Conservation (phyloP, 2,113 vertebrate species). For the Protobothrops flavoviridis region DNA sequence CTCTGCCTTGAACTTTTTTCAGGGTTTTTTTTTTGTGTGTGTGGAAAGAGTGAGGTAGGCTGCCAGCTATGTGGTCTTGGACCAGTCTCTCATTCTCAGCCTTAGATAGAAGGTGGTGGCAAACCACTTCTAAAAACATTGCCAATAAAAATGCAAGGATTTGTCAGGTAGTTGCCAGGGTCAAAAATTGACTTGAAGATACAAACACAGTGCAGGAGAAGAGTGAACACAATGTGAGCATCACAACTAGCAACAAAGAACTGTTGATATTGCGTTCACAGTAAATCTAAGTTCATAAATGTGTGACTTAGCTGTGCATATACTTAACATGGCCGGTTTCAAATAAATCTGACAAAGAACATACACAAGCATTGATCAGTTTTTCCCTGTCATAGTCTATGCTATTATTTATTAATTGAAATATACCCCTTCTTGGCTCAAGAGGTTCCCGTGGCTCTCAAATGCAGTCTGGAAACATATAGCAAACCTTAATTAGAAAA, state of each 20-base stretch:
- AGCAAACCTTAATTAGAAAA: not conserved
- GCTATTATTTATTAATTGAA: not conserved
- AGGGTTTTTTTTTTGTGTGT: not conserved
- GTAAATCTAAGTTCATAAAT: not conserved
- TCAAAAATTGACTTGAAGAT: not conserved
- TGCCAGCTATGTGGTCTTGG: not conserved
- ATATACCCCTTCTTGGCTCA: not conserved
- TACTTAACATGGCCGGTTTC: not conserved
- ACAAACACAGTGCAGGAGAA: not conserved
- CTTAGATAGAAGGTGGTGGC: not conserved
- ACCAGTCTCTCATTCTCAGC: not conserved
- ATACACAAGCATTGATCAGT: not conserved
- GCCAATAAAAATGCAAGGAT: not conserved
- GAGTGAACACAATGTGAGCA: not conserved
- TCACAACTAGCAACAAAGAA: not conserved
- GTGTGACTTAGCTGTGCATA: not conserved
- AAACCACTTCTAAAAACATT: not conserved
- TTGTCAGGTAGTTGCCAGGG: not conserved
- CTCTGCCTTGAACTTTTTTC: no score
- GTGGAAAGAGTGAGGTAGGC: not conserved
- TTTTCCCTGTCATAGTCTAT: not conserved
- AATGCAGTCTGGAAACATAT: not conserved
- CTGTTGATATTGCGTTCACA: not conserved
- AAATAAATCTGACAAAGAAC: not conserved
- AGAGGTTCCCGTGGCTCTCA: no score